Conservation (phyloP, 2,888 invertebrate genomes). For the Priocnemis perturbator region DNA sequence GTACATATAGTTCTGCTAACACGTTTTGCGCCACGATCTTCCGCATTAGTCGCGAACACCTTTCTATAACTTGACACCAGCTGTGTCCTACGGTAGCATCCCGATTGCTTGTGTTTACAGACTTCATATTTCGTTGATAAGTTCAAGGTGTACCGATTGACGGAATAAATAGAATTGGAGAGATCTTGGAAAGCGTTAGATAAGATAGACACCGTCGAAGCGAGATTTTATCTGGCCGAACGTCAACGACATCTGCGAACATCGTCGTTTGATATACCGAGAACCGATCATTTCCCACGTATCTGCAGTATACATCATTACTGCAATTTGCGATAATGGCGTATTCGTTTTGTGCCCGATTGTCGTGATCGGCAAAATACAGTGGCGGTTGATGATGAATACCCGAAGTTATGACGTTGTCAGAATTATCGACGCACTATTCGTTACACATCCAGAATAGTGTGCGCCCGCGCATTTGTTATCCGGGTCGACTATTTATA, state of each 20-base stretch:
- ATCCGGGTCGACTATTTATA: conserved; percentile 32
- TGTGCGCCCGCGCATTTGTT: conserved; percentile 17
- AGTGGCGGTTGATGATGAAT: conserved; percentile 37
- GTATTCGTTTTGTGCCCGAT: conserved; percentile 29
- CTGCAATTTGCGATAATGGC: conserved; percentile 17
- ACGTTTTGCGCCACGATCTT: no score
- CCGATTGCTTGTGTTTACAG: no score
- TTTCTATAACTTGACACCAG: no score
- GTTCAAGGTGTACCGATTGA: no score
- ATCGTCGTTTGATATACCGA: neutral
- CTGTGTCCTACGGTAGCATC: no score
- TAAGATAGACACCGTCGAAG: no score
- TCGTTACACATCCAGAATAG: conserved; percentile 40
- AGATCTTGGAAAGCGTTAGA: no score
- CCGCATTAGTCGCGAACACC: no score
- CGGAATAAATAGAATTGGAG: no score
- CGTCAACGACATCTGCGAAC: neutral
- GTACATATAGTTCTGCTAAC: no score
- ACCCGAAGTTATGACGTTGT: conserved; percentile 38
- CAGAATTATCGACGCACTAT: conserved; percentile 36
- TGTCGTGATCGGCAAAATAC: conserved; percentile 26
- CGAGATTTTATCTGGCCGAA: no score
- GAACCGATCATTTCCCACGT: neutral
- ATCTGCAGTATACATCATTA: conserved; percentile 2
- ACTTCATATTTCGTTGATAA: no score